Evolutionary conservation across 2,797 vertebrate species (phyloP), one percentile per base, ranked within the genome.

Genomic region (Carcharodon carcharias): DNA sequence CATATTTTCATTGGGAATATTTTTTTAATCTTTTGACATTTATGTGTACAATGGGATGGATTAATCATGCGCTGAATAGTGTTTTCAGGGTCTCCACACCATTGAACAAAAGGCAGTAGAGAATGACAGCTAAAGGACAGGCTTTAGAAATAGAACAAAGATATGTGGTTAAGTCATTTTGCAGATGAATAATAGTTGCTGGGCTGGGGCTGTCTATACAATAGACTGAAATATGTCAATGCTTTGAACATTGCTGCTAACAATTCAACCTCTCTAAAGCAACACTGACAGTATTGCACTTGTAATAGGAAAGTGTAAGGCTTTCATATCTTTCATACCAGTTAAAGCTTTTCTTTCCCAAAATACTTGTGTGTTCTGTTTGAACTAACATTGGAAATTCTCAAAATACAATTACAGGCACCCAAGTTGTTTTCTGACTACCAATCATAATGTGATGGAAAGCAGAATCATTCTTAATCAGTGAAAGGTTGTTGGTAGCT

Each of bases 21-120:
- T 50, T 95, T 73, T 95, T 77, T 58, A 95, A 95, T 95, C 94
- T 77, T 12, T 58, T 77, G 94, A 95, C 94, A 95, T 56, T 95
- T 95, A 58, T 77, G 69, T 35, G 14, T 69, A 77, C 69, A 95
- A 95, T 73, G 21, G 16, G 69, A 18, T 73, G 45, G 94, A 95
- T 95, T 95, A 95, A 95, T 95, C 94, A 77, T 95, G 50, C 4
- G 56, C 12, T 77, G 50, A 95, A 77, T 58, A 73, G 28, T 31
- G 4, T 56, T 95, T 95, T 95, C 94, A 77, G 73, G 69, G 69
- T 95, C 14, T 77, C 94, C 50, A 71, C 94, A 56, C 45, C 28
- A 40, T 14, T 95, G 54, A 95, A 95, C 67, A 77, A 69, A 77
- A 77, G 69, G 54, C 31, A 95, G 45, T 31, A n/a, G 14, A 58